Conservation (phyloP, 2,888 invertebrate species). For the Nasonia oneida region DNA sequence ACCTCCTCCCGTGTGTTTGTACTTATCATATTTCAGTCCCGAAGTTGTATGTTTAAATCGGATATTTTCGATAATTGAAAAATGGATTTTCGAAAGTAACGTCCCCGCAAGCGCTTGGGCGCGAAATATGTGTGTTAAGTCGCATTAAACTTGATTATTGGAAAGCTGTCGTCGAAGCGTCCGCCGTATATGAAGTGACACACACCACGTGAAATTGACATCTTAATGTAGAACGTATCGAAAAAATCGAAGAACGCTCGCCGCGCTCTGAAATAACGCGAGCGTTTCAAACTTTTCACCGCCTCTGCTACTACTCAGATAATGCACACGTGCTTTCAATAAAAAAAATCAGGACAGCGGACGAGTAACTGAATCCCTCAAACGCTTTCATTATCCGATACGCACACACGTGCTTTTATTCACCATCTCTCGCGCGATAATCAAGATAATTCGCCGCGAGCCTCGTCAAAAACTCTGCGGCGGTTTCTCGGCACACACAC, state of each 20-base stretch:
- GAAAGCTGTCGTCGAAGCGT: conserved; percentile 42
- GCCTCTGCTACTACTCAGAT: neutral
- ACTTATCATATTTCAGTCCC: neutral
- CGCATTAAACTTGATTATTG: conserved; percentile 50
- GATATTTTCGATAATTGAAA: neutral
- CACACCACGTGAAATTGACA: conserved; percentile 46
- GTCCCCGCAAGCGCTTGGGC: neutral
- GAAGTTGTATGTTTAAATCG: neutral
- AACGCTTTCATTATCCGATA: neutral
- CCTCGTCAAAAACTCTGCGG: neutral
- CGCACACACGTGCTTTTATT: neutral
- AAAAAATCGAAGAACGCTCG: neutral
- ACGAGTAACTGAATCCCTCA: neutral
- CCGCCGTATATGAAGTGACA: conserved; percentile 8
- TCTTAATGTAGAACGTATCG: conserved; percentile 25
- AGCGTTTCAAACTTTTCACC: neutral
- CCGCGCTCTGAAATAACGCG: neutral
- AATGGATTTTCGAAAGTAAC: neutral
- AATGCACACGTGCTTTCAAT: neutral
- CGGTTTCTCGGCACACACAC: neutral
- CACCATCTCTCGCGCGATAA: neutral
- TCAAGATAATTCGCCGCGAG: neutral
- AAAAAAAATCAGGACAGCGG: neutral
- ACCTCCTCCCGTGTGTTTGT: neutral
- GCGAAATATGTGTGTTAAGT: conserved; percentile 18